Conservation (phyloP, 2,113 vertebrate species). For the Morone chrysops region DNA sequence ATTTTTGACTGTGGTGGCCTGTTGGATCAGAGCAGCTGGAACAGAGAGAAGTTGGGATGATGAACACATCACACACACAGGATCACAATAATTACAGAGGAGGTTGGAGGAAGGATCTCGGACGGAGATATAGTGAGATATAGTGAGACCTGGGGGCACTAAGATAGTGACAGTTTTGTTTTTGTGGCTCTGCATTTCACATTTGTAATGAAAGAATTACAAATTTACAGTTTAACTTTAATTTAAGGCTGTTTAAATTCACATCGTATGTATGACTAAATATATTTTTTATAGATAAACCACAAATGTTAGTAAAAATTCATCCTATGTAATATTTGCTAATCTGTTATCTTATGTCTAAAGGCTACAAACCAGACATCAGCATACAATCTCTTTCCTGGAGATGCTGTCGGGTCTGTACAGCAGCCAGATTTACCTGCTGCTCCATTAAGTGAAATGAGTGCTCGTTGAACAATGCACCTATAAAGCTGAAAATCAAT, state of each 20-base stretch:
- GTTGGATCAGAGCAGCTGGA: constrained; percentile 98
- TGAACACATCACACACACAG: constrained; percentile 49
- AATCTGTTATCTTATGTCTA: background rate
- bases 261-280: background rate
- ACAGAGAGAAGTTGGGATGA: constrained; percentile 68
- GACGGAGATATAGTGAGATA: background rate
- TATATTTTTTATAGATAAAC: background rate
- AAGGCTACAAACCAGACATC: background rate
- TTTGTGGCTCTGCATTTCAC: background rate
- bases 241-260: background rate
- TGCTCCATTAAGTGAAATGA: background rate
- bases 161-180: background rate
- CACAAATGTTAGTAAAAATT: background rate
- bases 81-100: constrained; percentile 14
- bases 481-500: background rate
- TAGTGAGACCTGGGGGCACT: background rate
- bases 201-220: background rate
- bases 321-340: background rate
- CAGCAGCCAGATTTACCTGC: background rate
- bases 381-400: background rate
- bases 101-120: background rate
- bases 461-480: too few relatives aligned
- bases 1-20: constrained; percentile 99
- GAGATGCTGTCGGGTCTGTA: background rate
- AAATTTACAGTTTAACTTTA: background rate